Percentiles rank a stretch among this genome's conserved stretches.
Conservation (phyloP, 2,888 invertebrate species). For the Leptura quadrifasciata region DNA sequence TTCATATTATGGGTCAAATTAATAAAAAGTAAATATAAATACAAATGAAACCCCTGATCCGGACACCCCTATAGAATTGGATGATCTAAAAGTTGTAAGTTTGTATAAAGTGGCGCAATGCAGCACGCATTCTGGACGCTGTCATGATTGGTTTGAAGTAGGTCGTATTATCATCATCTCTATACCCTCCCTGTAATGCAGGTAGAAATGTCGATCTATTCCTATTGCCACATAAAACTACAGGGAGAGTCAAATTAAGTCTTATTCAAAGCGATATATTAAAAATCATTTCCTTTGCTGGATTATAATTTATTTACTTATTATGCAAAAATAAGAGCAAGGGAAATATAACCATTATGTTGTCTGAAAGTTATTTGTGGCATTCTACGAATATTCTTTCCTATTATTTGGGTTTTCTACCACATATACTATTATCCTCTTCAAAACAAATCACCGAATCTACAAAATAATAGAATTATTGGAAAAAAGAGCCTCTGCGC, state of each 20-base stretch:
- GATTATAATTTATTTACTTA: too few species aligned
- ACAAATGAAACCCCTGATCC: slow-evolving; percentile 16
- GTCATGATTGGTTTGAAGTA: slow-evolving; percentile 69
- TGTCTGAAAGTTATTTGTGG: too few species aligned
- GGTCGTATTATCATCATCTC: slow-evolving; percentile 69
- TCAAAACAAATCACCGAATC: too few species aligned
- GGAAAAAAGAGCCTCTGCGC: too few species aligned
- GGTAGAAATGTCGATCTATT: slow-evolving; percentile 62
- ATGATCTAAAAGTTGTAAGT: slow-evolving; percentile 21
- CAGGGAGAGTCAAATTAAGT: slow-evolving; percentile 20
- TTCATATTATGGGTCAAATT: slow-evolving; percentile 5
- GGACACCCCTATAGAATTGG: slow-evolving; percentile 22
- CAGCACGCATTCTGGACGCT: slow-evolving; percentile 63
- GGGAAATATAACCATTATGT: too few species aligned
- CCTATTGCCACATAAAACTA: slow-evolving; percentile 28
- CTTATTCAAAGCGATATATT: background rate
- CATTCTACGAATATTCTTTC: too few species aligned
- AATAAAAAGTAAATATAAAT: slow-evolving; percentile 8
- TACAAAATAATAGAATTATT: too few species aligned
- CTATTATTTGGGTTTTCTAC: too few species aligned
- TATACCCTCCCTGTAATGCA: slow-evolving; percentile 65
- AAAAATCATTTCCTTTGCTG: background rate
- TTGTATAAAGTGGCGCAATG: slow-evolving; percentile 59
- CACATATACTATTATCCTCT: too few species aligned
- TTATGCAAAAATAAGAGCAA: too few species aligned